phyloP scores from a whole-genome alignment of 2,888 invertebrate species.

The Drosophila ezoana region DNA sequence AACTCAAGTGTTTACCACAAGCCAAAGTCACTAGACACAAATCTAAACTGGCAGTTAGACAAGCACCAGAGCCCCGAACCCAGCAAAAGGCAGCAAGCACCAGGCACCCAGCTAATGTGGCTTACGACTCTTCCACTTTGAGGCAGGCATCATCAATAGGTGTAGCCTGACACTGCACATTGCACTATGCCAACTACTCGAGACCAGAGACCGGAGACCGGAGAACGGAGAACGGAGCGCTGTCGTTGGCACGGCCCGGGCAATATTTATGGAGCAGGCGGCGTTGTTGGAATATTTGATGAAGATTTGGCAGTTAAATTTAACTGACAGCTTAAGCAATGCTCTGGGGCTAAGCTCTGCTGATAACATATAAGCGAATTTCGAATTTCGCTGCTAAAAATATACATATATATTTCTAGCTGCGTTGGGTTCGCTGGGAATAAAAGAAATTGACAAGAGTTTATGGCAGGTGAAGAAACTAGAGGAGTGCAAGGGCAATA shows the following conservation, averaged over 20 bases:
- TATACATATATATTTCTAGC: too few relatives aligned
- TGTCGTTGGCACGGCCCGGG: not conserved
- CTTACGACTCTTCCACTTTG: slow-evolving; percentile 4
- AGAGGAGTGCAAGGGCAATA: too few relatives aligned
- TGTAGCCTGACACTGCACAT: slow-evolving; percentile 47
- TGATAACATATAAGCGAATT: slow-evolving; percentile 25
- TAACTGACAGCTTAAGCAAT: slow-evolving; percentile 46
- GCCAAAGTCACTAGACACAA: slow-evolving; percentile 79
- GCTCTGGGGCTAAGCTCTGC: slow-evolving; percentile 12
- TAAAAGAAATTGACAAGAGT: too few relatives aligned
- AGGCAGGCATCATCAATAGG: slow-evolving; percentile 49
- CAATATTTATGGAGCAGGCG: slow-evolving; percentile 37
- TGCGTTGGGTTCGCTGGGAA: too few relatives aligned
- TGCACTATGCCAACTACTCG: slow-evolving; percentile 48
- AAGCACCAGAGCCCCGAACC: slow-evolving; percentile 33
- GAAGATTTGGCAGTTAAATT: slow-evolving; percentile 45
- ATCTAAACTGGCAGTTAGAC: slow-evolving; percentile 81
- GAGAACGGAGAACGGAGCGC: too few relatives aligned
- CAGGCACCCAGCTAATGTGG: slow-evolving; percentile 25
- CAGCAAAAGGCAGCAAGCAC: not conserved
- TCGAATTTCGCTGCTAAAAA: not conserved
- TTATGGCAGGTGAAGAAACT: too few relatives aligned
- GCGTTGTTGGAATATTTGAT: slow-evolving; percentile 43
- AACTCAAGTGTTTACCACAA: slow-evolving; percentile 80
- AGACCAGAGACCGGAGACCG: not conserved